A percentile compares a stretch with the other conserved stretches of the same genome.
Conservation (phyloP, 2,888 invertebrate species). For the Steromphala cineraria region DNA sequence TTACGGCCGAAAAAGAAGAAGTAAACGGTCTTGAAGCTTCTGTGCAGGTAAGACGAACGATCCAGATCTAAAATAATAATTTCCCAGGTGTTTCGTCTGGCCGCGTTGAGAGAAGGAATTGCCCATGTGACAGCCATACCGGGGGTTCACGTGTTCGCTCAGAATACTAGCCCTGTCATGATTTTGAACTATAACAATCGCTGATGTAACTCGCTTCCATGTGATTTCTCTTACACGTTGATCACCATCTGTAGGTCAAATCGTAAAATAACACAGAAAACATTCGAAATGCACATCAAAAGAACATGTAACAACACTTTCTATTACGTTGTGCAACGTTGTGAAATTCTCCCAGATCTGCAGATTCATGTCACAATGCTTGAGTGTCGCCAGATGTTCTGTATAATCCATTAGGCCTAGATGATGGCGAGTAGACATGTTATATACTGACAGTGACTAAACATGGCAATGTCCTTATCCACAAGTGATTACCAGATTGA, state of each 20-base stretch:
- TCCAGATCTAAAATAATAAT: no score
- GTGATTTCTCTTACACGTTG: background rate
- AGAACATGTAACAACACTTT: background rate
- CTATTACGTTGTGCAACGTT: background rate
- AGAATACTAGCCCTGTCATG: background rate
- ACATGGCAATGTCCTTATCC: no score
- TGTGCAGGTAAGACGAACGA: conserved; percentile 50
- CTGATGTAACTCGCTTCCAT: background rate
- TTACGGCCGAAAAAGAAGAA: conserved; percentile 62
- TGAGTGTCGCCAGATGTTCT: no score
- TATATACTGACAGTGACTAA: no score
- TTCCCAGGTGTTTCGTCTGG: background rate
- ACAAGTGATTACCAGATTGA: no score
- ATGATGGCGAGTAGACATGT: no score
- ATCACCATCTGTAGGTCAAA: background rate
- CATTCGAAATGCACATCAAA: background rate
- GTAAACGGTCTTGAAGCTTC: conserved; percentile 56
- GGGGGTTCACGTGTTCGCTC: background rate
- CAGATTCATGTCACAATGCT: no score
- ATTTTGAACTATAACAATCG: background rate
- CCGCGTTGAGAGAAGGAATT: background rate
- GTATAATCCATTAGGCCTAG: no score
- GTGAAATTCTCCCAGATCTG: background rate
- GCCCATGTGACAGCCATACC: background rate
- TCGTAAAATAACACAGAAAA: background rate